These are phyloP conservation scores for Macquaria australasica DNA, from an alignment of 2,113 vertebrate species.

Conservation along the genomic window DNA sequence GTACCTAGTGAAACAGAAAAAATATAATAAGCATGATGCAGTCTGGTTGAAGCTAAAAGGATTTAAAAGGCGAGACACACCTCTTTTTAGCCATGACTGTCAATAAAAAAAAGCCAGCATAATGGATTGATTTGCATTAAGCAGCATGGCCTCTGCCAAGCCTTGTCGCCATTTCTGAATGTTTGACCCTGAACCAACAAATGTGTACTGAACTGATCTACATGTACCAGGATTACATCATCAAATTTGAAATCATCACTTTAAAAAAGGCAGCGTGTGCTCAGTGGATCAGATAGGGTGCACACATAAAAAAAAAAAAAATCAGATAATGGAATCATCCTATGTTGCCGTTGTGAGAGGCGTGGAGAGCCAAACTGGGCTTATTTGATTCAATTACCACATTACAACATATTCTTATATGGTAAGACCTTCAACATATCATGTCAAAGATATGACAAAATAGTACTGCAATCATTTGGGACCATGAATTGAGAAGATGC, in stretches of 20 bases:
- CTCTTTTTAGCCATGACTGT: neutral
- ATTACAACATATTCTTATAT: neutral
- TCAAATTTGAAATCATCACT: constrained; percentile 7
- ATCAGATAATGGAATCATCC: neutral
- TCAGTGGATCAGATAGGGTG: neutral
- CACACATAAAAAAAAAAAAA: neutral
- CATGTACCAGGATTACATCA: neutral
- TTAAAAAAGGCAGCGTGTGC: neutral
- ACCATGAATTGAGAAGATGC: neutral
- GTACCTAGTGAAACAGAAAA: neutral
- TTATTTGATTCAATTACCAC: neutral
- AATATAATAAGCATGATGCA: neutral
- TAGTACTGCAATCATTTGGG: neutral
- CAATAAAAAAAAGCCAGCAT: neutral
- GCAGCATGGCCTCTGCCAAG: neutral
- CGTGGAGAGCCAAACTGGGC: neutral
- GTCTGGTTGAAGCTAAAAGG: constrained; percentile 8
- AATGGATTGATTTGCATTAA: constrained; percentile 39
- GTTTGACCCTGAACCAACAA: constrained; percentile 32
- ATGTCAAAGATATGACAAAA: neutral
- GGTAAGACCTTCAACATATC: too few species aligned
- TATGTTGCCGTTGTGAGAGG: neutral
- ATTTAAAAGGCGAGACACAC: constrained; percentile 1
- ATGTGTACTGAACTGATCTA: constrained; percentile 1
- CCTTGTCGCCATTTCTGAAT: neutral